Conservation (phyloP, 2,888 invertebrate genomes). For the Athrips mouffetella region DNA sequence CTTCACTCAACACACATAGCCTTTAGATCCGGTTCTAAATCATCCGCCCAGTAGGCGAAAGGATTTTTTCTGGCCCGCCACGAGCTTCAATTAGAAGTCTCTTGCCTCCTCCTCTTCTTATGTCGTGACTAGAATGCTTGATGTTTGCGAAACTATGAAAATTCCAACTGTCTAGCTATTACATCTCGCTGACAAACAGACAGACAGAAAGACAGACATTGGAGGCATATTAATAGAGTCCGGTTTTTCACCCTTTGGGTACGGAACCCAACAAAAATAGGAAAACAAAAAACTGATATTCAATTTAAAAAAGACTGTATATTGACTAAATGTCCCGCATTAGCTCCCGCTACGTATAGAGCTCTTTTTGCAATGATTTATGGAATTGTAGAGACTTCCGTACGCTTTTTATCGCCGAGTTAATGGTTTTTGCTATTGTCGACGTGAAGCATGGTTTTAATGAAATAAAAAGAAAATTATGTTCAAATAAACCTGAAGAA, state of each 20-base stretch:
- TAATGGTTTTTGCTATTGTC: constrained; percentile 7
- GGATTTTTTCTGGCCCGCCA: constrained; percentile 18
- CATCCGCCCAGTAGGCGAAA: constrained; percentile 9
- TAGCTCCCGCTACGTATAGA: not conserved
- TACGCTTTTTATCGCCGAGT: constrained; percentile 1
- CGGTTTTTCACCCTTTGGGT: too few species aligned
- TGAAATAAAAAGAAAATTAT: not conserved
- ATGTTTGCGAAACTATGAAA: not conserved
- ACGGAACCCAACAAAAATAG: too few species aligned
- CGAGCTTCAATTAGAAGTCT: constrained; percentile 23
- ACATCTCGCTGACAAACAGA: too few species aligned
- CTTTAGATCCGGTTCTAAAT: constrained; percentile 4
- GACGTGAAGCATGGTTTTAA: constrained; percentile 6
- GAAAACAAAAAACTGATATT: too few species aligned
- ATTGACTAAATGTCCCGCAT: constrained; percentile 1
- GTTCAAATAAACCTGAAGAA: not conserved
- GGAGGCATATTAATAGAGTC: too few species aligned
- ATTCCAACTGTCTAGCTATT: not conserved
- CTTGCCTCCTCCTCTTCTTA: constrained; percentile 15
- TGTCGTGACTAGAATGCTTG: constrained; percentile 12
- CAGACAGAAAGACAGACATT: too few species aligned
- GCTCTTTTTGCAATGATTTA: constrained; percentile 11
- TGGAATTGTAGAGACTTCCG: constrained; percentile 1
- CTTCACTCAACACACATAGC: not conserved
- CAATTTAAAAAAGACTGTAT: not conserved